Base-by-base conservation (phyloP, 2,888 invertebrate species). In the Dynastes tityus region DNA sequence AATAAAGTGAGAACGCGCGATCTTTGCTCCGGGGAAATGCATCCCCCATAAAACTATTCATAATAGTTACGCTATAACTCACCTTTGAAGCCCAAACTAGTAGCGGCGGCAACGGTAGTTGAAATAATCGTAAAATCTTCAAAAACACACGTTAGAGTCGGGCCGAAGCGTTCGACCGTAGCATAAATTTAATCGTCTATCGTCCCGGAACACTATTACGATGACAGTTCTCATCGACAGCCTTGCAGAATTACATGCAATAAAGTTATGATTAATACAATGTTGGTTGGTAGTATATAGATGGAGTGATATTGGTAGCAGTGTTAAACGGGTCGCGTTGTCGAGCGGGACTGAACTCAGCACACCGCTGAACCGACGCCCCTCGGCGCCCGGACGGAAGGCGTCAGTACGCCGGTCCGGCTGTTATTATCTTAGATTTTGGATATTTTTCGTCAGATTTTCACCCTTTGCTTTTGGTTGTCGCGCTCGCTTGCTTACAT, bases 371-470 rank as follows among this genome's bases (percentile, higher is more conserved):
- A 83, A 86, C 84, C 87, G 87, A 86, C 87, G 87, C 87, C 87
- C 87, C 87, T 85, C 85, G 87, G 87, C 88, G 87, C 86, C 88
- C 85, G 86, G 86, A 85, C 85, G 85, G 86, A 84, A 87, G 87
- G 86, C 88, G 87, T 87, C 87, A 87, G 86, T 87, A 87, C 87
- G 88, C 88, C 88, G 87, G 87, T 88, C 87, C 87, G 84, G 83
- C 83, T 84, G 85, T 86, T 87, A 87, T 87, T 86, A 86, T 86
- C 85, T 86, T 85, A 85, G 85, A 85, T 83, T 84, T 83, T 80
- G 78, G 83, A 81, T 82, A 83, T 78, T 80, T 80, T 80, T 79
- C 80, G 81, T 80, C 80, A 80, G 79, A 80, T 81, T 80, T 80
- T 80, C 78, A 45, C 65, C 63, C 78, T 29, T 67, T 65, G 37